A percentile compares a stretch with the other conserved stretches of the same genome.
Evolutionary conservation across 2,797 vertebrate genomes (phyloP).

Genomic region (Siniperca obscura): DNA sequence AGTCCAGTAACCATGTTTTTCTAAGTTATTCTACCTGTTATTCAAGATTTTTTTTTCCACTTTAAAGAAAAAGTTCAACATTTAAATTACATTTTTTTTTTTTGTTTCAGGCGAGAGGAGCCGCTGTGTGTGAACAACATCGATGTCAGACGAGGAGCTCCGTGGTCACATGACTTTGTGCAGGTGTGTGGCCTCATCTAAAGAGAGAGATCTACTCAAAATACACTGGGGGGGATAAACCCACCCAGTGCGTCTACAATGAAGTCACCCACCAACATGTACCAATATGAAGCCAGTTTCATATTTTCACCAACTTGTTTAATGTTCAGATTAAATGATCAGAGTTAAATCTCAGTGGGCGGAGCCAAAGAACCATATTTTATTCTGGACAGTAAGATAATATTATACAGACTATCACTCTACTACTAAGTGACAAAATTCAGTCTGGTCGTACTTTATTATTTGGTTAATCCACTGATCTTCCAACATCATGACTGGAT

Average conservation of each 20-base stretch:
- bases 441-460: background rate
- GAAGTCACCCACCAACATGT: background rate
- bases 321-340: background rate
- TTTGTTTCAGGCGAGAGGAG: conserved; percentile 64
- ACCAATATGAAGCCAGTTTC: background rate
- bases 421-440: background rate
- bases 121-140: conserved; percentile 83
- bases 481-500: background rate
- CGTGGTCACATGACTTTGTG: conserved; percentile 85
- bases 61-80: background rate
- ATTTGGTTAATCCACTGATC: conserved; percentile 3
- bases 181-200: conserved; percentile 74
- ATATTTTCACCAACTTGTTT: background rate
- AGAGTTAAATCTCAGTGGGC: background rate
- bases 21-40: background rate
- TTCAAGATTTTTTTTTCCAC: background rate
- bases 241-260: background rate
- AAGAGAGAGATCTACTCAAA: conserved; percentile 18
- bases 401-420: background rate
- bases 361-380: conserved; percentile 18
- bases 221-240: background rate
- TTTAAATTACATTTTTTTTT: background rate
- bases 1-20: too few relatives aligned
- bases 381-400: background rate
- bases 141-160: conserved; percentile 67